Evolutionary conservation across 2,113 vertebrate species (phyloP).

Genomic region (Trochalopteron elliotii): DNA sequence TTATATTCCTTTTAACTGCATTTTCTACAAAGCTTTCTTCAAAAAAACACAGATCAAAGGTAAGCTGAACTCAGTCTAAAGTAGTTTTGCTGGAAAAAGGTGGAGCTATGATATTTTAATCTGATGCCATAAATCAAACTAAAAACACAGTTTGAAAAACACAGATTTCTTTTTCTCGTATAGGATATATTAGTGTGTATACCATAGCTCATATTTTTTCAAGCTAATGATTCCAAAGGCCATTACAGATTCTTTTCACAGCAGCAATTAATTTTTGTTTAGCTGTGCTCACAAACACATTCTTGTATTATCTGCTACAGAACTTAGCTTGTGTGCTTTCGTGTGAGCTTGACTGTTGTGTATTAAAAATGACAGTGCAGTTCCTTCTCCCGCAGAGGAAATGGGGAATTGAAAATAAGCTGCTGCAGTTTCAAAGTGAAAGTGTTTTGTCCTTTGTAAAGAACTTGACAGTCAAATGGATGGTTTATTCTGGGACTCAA

Average conservation of each 20-base stretch:
- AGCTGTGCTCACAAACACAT: background rate
- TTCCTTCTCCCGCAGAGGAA: background rate
- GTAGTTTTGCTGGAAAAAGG: background rate
- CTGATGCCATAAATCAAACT: background rate
- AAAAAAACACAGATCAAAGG: background rate
- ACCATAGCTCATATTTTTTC: background rate
- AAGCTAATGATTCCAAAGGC: conserved; percentile 22
- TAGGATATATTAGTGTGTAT: background rate
- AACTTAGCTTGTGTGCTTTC: background rate
- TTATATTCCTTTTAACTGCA: background rate
- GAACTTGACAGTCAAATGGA: background rate
- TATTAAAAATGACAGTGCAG: conserved; percentile 21
- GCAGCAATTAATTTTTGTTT: conserved; percentile 21
- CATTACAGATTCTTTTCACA: background rate
- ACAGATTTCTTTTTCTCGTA: background rate
- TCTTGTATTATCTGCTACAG: background rate
- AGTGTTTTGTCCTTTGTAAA: background rate
- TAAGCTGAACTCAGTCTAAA: background rate
- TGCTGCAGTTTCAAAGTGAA: background rate
- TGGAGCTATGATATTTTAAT: background rate
- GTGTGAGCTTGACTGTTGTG: background rate
- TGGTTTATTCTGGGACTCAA: background rate
- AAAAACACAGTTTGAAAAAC: background rate
- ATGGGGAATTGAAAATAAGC: background rate
- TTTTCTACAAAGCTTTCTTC: background rate